Evolutionary conservation across 2,888 invertebrate genomes (phyloP).

Genomic region (Eupithecia vulgata): DNA sequence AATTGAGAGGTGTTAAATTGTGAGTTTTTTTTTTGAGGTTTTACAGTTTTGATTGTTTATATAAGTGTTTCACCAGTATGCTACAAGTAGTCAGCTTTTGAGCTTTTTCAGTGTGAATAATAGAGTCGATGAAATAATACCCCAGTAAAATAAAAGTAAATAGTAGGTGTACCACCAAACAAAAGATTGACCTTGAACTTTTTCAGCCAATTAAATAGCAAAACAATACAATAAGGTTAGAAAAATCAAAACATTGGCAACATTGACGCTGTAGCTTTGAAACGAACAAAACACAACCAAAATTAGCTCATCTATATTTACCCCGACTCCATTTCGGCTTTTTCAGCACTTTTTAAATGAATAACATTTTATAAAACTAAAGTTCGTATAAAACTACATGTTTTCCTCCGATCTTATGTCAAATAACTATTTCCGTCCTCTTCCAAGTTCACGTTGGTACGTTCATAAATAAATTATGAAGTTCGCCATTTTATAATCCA

Average conservation of each 20-base stretch:
- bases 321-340: constrained; percentile 76
- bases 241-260: constrained; percentile 69
- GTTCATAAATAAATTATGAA: constrained; percentile 58
- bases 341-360: constrained; percentile 56
- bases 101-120: not conserved
- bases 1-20: no score
- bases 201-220: constrained; percentile 37
- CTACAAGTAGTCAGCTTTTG: not conserved
- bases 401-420: constrained; percentile 78
- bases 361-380: constrained; percentile 66
- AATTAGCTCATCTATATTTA: constrained; percentile 65
- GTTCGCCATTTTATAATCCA: constrained; percentile 45
- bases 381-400: constrained; percentile 81
- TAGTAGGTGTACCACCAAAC: not conserved
- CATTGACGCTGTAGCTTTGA: constrained; percentile 47
- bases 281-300: constrained; percentile 53
- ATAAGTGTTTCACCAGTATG: not conserved
- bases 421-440: constrained; percentile 80
- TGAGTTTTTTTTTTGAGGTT: no score
- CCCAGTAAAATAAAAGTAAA: not conserved
- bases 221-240: constrained; percentile 64
- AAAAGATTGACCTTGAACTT: constrained; percentile 18
- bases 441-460: constrained; percentile 77
- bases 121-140: not conserved
- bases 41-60: no score